These are phyloP conservation scores for Pseudomyrmex concolor DNA, from an alignment of 1,140 invertebrate species.

Conservation along the genomic window DNA sequence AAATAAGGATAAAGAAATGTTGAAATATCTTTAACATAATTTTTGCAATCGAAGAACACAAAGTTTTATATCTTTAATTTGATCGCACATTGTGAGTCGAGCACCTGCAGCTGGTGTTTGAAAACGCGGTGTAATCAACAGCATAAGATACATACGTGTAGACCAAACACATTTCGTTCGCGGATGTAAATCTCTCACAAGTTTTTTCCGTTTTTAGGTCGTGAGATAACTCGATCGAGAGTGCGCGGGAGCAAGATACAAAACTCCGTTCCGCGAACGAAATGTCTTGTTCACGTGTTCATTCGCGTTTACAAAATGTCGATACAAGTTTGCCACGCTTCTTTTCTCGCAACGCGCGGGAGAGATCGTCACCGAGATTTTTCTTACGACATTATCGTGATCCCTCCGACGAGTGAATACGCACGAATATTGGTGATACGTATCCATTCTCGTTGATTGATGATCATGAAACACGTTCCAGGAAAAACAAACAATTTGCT, in stretches of 20 bases:
- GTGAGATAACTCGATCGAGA: background rate
- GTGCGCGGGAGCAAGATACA: conserved; percentile 43
- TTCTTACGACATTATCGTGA: background rate
- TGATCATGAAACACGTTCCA: background rate
- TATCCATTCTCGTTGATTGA: background rate
- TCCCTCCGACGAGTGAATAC: too few relatives aligned
- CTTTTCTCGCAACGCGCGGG: too few relatives aligned
- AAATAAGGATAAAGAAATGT: background rate
- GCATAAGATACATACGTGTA: background rate
- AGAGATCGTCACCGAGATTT: too few relatives aligned
- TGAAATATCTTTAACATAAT: background rate
- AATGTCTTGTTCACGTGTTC: too few relatives aligned
- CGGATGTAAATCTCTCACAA: background rate
- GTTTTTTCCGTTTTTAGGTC: background rate
- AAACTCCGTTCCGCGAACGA: background rate
- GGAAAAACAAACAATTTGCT: background rate
- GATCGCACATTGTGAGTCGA: background rate
- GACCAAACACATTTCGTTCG: background rate
- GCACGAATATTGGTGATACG: background rate
- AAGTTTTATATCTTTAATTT: conserved; percentile 1
- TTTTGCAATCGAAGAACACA: background rate
- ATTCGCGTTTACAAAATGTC: too few relatives aligned
- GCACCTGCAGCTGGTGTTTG: conserved; percentile 14
- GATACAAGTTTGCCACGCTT: too few relatives aligned
- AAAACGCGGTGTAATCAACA: conserved; percentile 22